Conservation (phyloP, 2,113 vertebrate species). For the Condylura cristata region DNA sequence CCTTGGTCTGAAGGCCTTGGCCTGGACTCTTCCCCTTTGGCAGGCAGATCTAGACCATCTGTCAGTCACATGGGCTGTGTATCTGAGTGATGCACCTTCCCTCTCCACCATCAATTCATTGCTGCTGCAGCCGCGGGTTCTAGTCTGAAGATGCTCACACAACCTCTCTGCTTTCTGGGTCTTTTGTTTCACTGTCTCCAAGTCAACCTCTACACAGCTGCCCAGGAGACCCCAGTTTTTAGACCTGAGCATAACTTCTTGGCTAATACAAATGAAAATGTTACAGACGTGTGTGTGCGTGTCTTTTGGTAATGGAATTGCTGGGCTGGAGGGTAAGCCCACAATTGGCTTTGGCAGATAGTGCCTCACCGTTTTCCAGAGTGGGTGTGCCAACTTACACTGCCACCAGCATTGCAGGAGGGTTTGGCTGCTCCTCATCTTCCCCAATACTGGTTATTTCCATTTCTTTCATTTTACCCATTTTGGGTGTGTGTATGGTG, state of each 20-base stretch:
- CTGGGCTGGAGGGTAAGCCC: background rate
- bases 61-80: background rate
- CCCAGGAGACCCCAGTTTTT: constrained; percentile 9
- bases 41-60: background rate
- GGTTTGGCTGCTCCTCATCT: background rate
- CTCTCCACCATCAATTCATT: background rate
- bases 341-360: background rate
- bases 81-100: background rate
- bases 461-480: background rate
- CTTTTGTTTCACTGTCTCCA: background rate
- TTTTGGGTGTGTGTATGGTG: background rate
- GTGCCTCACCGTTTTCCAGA: background rate
- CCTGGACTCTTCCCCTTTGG: background rate
- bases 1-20: background rate
- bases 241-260: constrained; percentile 5
- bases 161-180: background rate
- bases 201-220: background rate
- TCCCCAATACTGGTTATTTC: background rate
- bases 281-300: constrained; percentile 13
- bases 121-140: background rate
- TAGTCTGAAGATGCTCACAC: background rate
- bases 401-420: background rate
- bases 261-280: background rate
- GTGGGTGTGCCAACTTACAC: background rate
- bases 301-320: constrained; percentile 27